Conservation (phyloP, 2,888 invertebrate species). For the Pharmacophagus antenor region DNA sequence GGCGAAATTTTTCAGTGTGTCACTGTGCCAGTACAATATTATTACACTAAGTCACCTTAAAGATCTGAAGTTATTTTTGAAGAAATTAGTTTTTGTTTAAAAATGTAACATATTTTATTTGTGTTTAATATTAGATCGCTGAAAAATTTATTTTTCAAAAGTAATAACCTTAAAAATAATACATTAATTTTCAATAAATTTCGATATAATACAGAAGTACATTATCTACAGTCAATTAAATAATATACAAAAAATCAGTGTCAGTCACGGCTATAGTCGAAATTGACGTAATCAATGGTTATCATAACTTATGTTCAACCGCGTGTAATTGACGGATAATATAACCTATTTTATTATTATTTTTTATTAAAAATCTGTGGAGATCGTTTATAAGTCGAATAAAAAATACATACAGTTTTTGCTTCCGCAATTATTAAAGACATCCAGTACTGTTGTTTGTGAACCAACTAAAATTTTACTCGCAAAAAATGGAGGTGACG, state of each 20-base stretch:
- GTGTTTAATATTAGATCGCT: neutral
- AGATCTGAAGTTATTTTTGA: neutral
- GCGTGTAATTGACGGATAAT: constrained; percentile 12
- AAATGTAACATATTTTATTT: neutral
- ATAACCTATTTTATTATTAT: constrained; percentile 12
- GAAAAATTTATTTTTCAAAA: neutral
- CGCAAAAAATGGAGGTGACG: constrained; percentile 30
- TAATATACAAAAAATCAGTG: neutral
- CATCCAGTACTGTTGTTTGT: constrained; percentile 1
- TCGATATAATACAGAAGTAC: too few species aligned
- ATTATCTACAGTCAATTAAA: neutral
- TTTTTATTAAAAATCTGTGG: constrained; percentile 7
- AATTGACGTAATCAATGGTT: constrained; percentile 1
- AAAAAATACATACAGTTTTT: constrained; percentile 16
- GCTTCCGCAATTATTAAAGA: neutral
- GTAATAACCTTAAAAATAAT: too few species aligned
- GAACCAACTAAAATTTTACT: constrained; percentile 16
- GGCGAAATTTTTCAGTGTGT: constrained; percentile 5
- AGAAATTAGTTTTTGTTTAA: neutral
- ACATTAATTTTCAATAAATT: too few species aligned
- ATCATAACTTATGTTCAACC: constrained; percentile 1
- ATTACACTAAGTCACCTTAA: neutral
- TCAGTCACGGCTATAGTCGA: neutral
- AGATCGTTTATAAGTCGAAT: neutral
- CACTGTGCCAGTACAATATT: neutral